A percentile compares a stretch with the other conserved stretches of the same genome.
These are phyloP conservation scores for Lepeophtheirus salmonis DNA, from an alignment of 1,140 invertebrate species.

Conservation along the genomic window DNA sequence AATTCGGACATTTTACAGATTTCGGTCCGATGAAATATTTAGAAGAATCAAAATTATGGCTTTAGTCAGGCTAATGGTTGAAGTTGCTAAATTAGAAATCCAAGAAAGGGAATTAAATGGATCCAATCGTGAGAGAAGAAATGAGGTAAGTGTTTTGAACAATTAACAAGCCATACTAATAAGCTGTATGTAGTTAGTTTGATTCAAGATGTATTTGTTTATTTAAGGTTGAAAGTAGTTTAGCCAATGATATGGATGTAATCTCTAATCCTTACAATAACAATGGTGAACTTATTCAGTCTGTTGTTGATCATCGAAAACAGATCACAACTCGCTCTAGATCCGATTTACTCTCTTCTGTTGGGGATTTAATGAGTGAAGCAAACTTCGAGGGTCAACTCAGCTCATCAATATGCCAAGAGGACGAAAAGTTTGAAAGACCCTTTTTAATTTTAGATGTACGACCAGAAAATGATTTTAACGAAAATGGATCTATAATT, in stretches of 20 bases:
- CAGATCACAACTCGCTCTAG: not conserved
- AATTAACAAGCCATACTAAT: too few species aligned
- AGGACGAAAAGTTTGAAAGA: not conserved
- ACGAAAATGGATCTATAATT: not conserved
- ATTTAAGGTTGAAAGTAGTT: too few species aligned
- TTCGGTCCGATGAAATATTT: not conserved
- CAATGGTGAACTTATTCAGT: not conserved
- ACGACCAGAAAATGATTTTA: not conserved
- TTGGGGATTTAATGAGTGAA: not conserved
- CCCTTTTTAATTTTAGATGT: not conserved
- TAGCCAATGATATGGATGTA: too few species aligned
- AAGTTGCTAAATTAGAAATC: not conserved
- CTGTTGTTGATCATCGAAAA: not conserved
- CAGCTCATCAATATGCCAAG: not conserved
- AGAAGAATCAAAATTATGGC: not conserved
- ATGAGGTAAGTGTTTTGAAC: too few species aligned
- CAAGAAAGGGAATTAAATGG: not conserved
- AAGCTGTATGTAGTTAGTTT: too few species aligned
- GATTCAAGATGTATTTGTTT: too few species aligned
- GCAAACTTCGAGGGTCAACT: not conserved
- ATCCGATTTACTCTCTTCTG: not conserved
- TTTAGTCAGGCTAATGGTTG: not conserved
- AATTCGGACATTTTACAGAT: not conserved
- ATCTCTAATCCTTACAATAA: too few species aligned
- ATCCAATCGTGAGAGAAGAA: too few species aligned